Percentiles rank a stretch among this genome's conserved stretches.
Conservation (phyloP, 1,140 invertebrate genomes). For the Ostrea edulis region DNA sequence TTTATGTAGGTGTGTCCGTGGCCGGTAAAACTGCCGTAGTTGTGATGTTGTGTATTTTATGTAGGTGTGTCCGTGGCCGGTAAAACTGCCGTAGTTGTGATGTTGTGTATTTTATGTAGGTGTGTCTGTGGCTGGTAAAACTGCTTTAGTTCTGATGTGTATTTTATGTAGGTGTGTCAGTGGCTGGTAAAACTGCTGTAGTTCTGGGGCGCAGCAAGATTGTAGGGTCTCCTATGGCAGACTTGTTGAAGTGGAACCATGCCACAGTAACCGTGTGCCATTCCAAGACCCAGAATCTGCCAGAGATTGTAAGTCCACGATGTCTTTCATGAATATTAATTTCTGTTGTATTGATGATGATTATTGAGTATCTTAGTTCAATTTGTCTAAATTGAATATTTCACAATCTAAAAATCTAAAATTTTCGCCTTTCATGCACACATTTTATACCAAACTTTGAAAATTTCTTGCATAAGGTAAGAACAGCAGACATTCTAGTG, state of each 20-base stretch:
- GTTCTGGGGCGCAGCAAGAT: conserved; percentile 98
- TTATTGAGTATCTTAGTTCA: not conserved
- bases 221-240: conserved; percentile 96
- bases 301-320: conserved; percentile 84
- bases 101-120: too few species aligned
- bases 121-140: too few species aligned
- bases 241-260: conserved; percentile 97
- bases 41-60: too few species aligned
- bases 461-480: conserved; percentile 65
- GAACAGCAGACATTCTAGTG: conserved; percentile 94
- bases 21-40: too few species aligned
- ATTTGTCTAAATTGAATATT: not conserved
- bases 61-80: too few species aligned
- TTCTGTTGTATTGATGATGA: not conserved
- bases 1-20: too few species aligned
- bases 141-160: too few species aligned
- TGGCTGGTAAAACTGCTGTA: conserved; percentile 93
- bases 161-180: conserved; percentile 83
- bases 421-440: not conserved
- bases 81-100: too few species aligned
- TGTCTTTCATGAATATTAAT: not conserved
- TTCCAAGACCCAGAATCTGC: conserved; percentile 93
- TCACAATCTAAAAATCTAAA: not conserved
- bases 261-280: conserved; percentile 98
- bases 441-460: too few species aligned